These are phyloP conservation scores for Cromileptes altivelis DNA, from an alignment of 2,113 vertebrate genomes.

Conservation along the genomic window DNA sequence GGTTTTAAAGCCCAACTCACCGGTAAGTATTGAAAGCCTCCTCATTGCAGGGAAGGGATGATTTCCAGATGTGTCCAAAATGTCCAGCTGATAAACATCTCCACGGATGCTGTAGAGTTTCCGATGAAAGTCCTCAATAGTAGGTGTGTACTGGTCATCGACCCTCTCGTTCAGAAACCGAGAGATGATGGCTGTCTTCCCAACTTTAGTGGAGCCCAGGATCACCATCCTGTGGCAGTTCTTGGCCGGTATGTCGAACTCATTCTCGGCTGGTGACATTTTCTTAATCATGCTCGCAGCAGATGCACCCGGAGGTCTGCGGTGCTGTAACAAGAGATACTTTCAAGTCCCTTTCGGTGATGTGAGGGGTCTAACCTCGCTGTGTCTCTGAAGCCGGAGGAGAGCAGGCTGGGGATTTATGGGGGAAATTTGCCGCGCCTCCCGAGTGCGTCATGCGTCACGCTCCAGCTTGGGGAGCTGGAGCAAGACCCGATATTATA, in stretches of 20 bases:
- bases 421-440: conserved; percentile 64
- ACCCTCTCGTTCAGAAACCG: conserved; percentile 95
- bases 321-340: background rate
- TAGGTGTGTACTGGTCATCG: conserved; percentile 97
- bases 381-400: conserved; percentile 29
- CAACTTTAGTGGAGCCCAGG: conserved; percentile 97
- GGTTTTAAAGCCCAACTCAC: conserved; percentile 78
- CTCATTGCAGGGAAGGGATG: conserved; percentile 98
- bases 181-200: conserved; percentile 96
- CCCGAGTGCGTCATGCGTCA: conserved; percentile 72
- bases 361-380: conserved; percentile 16
- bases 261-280: conserved; percentile 90
- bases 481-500: conserved; percentile 48
- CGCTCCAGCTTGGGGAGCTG: conserved; percentile 40
- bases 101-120: conserved; percentile 98
- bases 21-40: conserved; percentile 97
- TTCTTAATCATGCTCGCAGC: conserved; percentile 95
- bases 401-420: conserved; percentile 68
- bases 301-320: conserved; percentile 17
- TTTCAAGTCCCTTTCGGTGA: conserved; percentile 7
- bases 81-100: conserved; percentile 96
- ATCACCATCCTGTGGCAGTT: conserved; percentile 98
- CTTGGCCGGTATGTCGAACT: conserved; percentile 94
- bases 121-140: conserved; percentile 98
- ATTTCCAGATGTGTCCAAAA: conserved; percentile 97